Conservation (phyloP, 2,888 invertebrate genomes). For the Sycophila texana region DNA sequence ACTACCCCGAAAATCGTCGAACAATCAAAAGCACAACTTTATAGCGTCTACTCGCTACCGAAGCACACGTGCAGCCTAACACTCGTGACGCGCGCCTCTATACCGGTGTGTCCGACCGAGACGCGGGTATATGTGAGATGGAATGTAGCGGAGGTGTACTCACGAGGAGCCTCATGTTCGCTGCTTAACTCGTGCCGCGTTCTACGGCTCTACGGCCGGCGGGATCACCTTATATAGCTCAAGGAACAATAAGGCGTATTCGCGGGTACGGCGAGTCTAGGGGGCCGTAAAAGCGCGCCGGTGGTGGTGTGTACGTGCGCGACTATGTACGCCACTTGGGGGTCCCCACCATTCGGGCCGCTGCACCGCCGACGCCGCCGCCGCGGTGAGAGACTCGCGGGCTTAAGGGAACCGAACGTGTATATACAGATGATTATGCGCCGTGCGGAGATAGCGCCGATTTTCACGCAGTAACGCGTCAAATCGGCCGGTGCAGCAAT, state of each 20-base stretch:
- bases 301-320: conserved; percentile 9
- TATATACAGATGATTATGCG: neutral
- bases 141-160: conserved; percentile 56
- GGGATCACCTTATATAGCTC: conserved; percentile 66
- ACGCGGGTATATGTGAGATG: neutral
- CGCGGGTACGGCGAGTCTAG: conserved; percentile 22
- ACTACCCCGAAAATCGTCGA: too few species aligned
- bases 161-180: conserved; percentile 66
- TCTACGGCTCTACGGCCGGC: conserved; percentile 53
- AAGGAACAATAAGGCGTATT: conserved; percentile 61
- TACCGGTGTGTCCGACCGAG: too few species aligned
- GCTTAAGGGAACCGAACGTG: neutral
- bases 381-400: neutral
- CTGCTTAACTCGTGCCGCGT: conserved; percentile 61
- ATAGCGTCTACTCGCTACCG: neutral
- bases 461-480: conserved; percentile 55
- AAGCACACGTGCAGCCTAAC: neutral
- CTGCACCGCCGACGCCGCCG: neutral
- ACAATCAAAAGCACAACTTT: too few species aligned
- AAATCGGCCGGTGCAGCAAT: conserved; percentile 29
- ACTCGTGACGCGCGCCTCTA: neutral
- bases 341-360: conserved; percentile 1
- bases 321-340: conserved; percentile 1
- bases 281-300: conserved; percentile 50
- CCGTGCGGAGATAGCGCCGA: conserved; percentile 15